These are phyloP conservation scores for Calcarius lapponicus DNA, from an alignment of 2,797 vertebrate genomes.

Conservation along the genomic window DNA sequence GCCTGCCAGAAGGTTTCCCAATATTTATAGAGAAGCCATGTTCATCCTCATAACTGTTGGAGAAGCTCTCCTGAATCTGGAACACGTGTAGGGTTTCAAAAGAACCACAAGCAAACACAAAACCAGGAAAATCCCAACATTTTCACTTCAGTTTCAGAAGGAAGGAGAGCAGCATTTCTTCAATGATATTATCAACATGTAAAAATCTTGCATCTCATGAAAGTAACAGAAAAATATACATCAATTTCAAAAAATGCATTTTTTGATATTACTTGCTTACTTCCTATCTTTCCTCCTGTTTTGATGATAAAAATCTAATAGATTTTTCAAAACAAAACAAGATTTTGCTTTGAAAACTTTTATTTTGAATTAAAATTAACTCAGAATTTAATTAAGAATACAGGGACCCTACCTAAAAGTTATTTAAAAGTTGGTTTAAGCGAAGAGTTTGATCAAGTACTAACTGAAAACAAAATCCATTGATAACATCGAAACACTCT, in stretches of 20 bases:
- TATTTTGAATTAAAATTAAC: not conserved
- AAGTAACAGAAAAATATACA: not conserved
- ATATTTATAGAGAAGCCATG: not conserved
- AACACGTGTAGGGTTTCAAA: not conserved
- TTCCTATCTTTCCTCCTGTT: not conserved
- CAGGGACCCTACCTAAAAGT: not conserved
- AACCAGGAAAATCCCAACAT: not conserved
- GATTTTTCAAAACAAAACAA: not conserved
- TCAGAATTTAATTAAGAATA: not conserved
- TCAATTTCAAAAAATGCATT: not conserved
- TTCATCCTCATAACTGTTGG: not conserved
- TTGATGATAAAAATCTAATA: not conserved
- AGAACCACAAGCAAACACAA: not conserved
- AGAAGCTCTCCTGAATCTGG: not conserved
- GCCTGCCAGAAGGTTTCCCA: not conserved
- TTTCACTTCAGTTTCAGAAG: not conserved
- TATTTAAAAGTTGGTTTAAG: not conserved
- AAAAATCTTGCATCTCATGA: not conserved
- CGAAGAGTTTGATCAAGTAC: not conserved
- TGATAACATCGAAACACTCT: not conserved
- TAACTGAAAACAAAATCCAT: not conserved
- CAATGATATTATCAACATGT: accelerated
- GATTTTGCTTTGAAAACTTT: not conserved
- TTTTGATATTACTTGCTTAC: not conserved
- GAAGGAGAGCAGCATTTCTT: not conserved